Evolutionary conservation across 2,797 vertebrate species (phyloP), one percentile per base, ranked within the genome.

Genomic region (Platyrinchus mystaceus): DNA sequence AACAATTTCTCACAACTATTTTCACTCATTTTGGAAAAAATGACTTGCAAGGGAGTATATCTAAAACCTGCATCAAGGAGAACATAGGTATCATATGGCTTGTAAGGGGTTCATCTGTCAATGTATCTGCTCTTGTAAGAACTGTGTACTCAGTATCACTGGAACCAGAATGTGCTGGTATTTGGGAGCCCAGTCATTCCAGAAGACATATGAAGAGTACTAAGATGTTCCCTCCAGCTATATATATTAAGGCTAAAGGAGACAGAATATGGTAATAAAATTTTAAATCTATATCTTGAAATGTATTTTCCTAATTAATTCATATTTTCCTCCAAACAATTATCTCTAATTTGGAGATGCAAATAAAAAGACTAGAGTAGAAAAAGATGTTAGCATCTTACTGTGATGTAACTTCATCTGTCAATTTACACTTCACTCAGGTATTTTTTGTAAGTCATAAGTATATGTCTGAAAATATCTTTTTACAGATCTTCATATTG

Each of bases 41-140:
- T 41, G 7, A 37, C 52, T 91, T 84, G 22, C 60, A 84, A 86
- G 20, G 8, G 6, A 70, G 63, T 81, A 50, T 8, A 50, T 88
- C 58, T 90, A 78, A 88, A 87, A 93, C 12, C n/a, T 23, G 7
- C 71, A 77, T 62, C 62, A 66, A 75, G 77, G 80, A 74, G 47
- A 88, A 47, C 46, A 75, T 7, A 28, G 24, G 20, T n/a, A 63
- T 84, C 30, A 59, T 79, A 69, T 32, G 15, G 21, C 32, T 77
- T 71, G 17, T 50, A 93, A 92, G 68, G 70, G 34, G 43, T 27
- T 91, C 50, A 85, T 85, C 91, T 94, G 75, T 81, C 74, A 46
- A 2, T 9, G 2, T 80, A 56, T 64, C 60, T 83, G 43, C 26
- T 84, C 22, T 73, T 26, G 23, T 43, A 56, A 36, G 13, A 87